Conservation (phyloP, 2,888 invertebrate genomes). For the Troilus luridus region DNA sequence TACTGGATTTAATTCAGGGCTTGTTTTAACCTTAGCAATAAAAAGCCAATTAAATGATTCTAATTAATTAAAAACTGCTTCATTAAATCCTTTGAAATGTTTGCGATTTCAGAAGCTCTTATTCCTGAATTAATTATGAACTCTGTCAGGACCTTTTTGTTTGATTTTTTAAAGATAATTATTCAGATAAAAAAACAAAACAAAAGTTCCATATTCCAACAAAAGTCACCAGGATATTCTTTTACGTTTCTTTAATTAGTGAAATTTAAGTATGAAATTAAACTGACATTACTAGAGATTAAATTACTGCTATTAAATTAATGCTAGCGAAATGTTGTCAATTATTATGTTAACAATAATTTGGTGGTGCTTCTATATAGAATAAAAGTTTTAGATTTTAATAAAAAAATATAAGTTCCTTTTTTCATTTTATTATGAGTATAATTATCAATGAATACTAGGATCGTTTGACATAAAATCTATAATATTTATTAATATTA, state of each 20-base stretch:
- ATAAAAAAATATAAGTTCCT: no score
- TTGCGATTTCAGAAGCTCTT: not conserved
- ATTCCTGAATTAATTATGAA: not conserved
- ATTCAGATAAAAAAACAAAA: not conserved
- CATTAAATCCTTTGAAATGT: constrained; percentile 20
- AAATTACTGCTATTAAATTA: no score
- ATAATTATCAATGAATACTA: no score
- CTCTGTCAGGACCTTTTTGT: not conserved
- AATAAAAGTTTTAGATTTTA: no score
- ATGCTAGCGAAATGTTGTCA: no score
- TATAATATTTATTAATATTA: no score
- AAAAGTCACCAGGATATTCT: not conserved
- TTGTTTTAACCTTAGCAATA: not conserved
- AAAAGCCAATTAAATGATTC: not conserved
- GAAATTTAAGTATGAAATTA: not conserved
- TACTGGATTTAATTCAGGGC: not conserved
- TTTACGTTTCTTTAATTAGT: not conserved
- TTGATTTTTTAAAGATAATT: not conserved
- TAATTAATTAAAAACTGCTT: not conserved
- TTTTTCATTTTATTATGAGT: no score
- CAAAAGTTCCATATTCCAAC: not conserved
- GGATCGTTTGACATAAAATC: no score
- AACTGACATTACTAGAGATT: no score
- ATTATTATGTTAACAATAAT: no score
- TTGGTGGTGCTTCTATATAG: no score